These are phyloP conservation scores for Phrynosoma blainvillii DNA, from an alignment of 2,113 vertebrate genomes.

Conservation along the genomic window DNA sequence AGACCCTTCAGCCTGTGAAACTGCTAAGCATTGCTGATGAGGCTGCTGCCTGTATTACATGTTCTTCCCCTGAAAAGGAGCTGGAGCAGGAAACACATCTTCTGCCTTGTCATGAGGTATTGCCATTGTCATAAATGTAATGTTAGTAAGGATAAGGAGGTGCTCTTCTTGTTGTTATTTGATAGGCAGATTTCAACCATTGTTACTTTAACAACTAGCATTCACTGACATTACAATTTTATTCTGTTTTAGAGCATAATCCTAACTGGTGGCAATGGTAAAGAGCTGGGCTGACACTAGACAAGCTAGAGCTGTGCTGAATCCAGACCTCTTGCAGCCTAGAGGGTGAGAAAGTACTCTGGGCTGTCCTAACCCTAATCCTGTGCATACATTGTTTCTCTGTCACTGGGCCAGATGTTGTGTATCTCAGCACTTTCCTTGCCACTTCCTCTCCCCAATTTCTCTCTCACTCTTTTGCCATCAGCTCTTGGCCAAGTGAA, in stretches of 20 bases:
- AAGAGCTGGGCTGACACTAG: too few relatives aligned
- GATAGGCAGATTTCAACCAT: neutral
- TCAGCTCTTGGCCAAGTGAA: too few relatives aligned
- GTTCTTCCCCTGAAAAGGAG: slow-evolving; percentile 10
- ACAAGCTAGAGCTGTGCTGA: too few relatives aligned
- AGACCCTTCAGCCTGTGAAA: slow-evolving; percentile 39
- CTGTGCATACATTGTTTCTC: too few relatives aligned
- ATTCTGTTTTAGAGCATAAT: neutral
- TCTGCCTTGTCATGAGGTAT: slow-evolving; percentile 26
- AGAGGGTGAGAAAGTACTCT: too few relatives aligned
- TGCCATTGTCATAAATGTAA: slow-evolving; percentile 16
- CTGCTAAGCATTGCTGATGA: slow-evolving; percentile 46
- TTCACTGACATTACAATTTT: neutral
- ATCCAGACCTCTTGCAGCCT: too few relatives aligned
- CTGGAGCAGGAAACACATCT: slow-evolving; percentile 25
- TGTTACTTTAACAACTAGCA: neutral
- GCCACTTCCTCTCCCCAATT: too few relatives aligned
- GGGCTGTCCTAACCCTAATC: too few relatives aligned
- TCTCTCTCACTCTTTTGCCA: too few relatives aligned
- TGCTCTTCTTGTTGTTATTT: neutral
- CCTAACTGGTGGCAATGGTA: too few relatives aligned
- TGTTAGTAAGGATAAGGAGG: neutral
- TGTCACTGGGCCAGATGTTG: too few relatives aligned
- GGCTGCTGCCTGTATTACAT: neutral
- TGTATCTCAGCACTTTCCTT: too few relatives aligned